Evolutionary conservation across 2,797 vertebrate genomes (phyloP), one percentile per base, ranked within the genome.

Genomic region (Poeciliopsis turneri): DNA sequence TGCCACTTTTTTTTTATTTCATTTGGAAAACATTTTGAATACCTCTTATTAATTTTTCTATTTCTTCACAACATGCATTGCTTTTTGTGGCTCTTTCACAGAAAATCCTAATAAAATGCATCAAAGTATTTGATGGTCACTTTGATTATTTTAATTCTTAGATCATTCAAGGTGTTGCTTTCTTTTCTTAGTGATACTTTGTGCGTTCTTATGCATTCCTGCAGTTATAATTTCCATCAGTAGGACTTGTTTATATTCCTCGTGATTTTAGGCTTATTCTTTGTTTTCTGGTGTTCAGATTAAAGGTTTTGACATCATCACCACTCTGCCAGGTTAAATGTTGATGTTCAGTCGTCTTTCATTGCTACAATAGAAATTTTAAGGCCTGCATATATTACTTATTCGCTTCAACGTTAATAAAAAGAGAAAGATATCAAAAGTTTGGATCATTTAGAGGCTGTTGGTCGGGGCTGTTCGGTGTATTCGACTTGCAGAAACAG

Each of bases 381-480:
- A 11, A 20, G 23, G 30, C 12, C 0, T 77, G 36, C n/a, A 4
- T 33, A 4, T 33, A 43, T 25, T 30, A 71, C 49, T 45, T 43
- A 6, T 41, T 55, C n/a, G n/a, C 18, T 49, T 30, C 66, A 28
- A 78, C 33, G 43, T 74, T 55, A 1, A 18, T 68, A 59, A 41
- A 79, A 11, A 79, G 9, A 80, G 2, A 77, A 51, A 77, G 43
- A 76, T 36, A 59, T 78, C 33, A 51, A 73, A 82, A 51, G 41
- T 82, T 82, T 70, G 18, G 59, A 46, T 75, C 45, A 49, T 45
- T 80, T 3, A 55, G 41, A 78, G 16, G 77, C 51, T 15, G 18
- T 28, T 82, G 18, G 82, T 89, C 25, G 76, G 57, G n/a, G 49
- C 71, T 78, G 70, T 83, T 68, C 33, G n/a, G n/a, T 66, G 47